These are phyloP conservation scores for Zoroaster sp. DNA, from an alignment of 53 echinoderm and acorn worm genomes.

Conservation along the genomic window DNA sequence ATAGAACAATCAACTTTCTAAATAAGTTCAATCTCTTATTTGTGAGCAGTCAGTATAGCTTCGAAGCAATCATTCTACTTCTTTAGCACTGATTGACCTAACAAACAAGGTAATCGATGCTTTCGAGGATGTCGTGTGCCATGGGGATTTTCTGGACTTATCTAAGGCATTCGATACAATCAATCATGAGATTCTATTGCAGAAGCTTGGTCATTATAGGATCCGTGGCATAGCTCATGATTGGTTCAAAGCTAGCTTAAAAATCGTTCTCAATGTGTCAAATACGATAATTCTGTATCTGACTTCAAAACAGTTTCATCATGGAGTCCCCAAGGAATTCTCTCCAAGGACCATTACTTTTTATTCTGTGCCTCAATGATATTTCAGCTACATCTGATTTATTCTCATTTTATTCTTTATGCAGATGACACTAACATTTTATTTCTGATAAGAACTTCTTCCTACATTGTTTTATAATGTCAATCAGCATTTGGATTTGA, in stretches of 20 bases:
- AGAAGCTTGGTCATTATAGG: slow-evolving; percentile 2
- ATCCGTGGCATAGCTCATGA: slow-evolving; percentile 9
- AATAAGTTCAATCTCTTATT: slow-evolving; percentile 1
- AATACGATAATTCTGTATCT: neutral
- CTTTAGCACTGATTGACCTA: slow-evolving; percentile 13
- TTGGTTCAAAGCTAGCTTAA: slow-evolving; percentile 21
- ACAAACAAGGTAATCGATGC: slow-evolving; percentile 7
- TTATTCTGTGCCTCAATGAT: neutral
- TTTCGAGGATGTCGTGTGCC: neutral
- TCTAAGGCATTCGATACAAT: slow-evolving; percentile 40
- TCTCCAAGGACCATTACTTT: neutral
- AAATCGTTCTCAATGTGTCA: neutral
- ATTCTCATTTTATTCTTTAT: neutral
- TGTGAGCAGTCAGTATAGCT: slow-evolving; percentile 33
- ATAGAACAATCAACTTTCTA: slow-evolving; percentile 10
- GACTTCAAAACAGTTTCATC: neutral
- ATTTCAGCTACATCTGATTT: neutral
- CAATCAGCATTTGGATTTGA: neutral
- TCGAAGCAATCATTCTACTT: neutral
- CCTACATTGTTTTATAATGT: neutral
- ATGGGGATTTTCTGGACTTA: slow-evolving; percentile 33
- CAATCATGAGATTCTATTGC: slow-evolving; percentile 14
- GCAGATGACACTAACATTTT: slow-evolving; percentile 28
- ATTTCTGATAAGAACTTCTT: neutral
- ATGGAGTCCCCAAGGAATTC: slow-evolving; percentile 26